phyloP scores from a whole-genome alignment of 1,140 invertebrate species.

The Drosophila ogumai region DNA sequence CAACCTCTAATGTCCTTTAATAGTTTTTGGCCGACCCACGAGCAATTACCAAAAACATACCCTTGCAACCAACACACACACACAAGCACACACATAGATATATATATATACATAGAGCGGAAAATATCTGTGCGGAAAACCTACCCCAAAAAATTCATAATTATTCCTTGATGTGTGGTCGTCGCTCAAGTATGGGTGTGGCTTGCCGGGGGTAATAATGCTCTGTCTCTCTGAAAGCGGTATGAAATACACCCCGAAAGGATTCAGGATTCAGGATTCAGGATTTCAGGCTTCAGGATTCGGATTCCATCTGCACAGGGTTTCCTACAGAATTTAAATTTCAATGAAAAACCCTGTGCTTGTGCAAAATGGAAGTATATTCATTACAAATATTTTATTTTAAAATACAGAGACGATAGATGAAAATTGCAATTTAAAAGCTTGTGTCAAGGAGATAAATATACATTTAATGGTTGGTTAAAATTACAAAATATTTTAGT shows the following conservation, averaged over 20 bases:
- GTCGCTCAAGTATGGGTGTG: constrained; percentile 49
- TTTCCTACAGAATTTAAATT: constrained; percentile 8
- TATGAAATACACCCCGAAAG: constrained; percentile 24
- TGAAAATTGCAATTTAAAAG: neutral
- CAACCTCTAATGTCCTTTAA: constrained; percentile 72
- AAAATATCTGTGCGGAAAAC: constrained; percentile 51
- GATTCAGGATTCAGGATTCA: constrained; percentile 15
- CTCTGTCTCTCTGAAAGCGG: neutral
- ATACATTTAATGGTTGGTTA: no score
- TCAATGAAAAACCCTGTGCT: constrained; percentile 1
- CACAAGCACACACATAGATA: neutral
- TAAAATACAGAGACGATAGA: neutral
- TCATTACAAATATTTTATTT: constrained; percentile 9
- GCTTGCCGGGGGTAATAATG: constrained; percentile 22
- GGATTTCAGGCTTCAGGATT: constrained; percentile 1
- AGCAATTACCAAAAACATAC: constrained; percentile 46
- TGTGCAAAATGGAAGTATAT: constrained; percentile 12
- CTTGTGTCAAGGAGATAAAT: no score
- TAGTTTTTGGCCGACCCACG: constrained; percentile 60
- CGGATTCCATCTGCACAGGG: constrained; percentile 2
- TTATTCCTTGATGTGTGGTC: constrained; percentile 77
- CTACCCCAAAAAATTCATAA: constrained; percentile 74
- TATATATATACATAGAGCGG: neutral
- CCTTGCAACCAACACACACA: constrained; percentile 5
- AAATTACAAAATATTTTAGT: no score